These are phyloP conservation scores for Agapetus fuscipes DNA, from an alignment of 2,888 invertebrate species.

Conservation along the genomic window DNA sequence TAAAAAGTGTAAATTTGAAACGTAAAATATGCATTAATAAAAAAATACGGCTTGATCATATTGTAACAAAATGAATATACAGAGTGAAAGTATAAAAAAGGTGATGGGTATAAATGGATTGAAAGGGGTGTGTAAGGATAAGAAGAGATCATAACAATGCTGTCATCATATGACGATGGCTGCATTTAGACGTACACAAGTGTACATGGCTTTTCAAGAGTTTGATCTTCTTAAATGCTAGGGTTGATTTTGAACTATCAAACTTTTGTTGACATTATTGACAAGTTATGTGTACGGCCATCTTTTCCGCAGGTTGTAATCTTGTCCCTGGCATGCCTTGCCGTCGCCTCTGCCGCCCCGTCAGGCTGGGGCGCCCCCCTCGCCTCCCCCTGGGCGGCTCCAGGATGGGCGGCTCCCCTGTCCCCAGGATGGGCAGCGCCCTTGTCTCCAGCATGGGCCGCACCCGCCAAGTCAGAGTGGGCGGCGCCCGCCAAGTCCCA, in stretches of 20 bases:
- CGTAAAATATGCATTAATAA: too few species aligned
- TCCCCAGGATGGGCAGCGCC: not conserved
- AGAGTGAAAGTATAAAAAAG: not conserved
- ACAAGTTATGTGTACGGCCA: not conserved
- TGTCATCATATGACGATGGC: not conserved
- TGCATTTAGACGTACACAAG: too few species aligned
- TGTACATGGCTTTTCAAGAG: too few species aligned
- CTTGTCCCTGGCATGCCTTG: not conserved
- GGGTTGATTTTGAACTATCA: too few species aligned
- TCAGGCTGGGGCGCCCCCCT: not conserved
- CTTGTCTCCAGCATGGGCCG: not conserved
- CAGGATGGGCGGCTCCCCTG: not conserved
- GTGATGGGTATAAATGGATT: too few species aligned
- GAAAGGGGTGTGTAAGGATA: too few species aligned
- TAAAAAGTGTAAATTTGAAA: too few species aligned
- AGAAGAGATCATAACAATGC: too few species aligned
- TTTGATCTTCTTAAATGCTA: too few species aligned
- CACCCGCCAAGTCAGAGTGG: not conserved
- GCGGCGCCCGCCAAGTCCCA: not conserved
- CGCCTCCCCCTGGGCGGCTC: not conserved
- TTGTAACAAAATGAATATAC: not conserved
- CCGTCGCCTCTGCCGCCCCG: not conserved
- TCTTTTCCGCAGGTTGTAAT: not conserved
- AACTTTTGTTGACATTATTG: not conserved
- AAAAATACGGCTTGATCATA: not conserved